These are phyloP conservation scores for Loxodonta africana DNA, from an alignment of 2,113 vertebrate species.

Conservation along the genomic window DNA sequence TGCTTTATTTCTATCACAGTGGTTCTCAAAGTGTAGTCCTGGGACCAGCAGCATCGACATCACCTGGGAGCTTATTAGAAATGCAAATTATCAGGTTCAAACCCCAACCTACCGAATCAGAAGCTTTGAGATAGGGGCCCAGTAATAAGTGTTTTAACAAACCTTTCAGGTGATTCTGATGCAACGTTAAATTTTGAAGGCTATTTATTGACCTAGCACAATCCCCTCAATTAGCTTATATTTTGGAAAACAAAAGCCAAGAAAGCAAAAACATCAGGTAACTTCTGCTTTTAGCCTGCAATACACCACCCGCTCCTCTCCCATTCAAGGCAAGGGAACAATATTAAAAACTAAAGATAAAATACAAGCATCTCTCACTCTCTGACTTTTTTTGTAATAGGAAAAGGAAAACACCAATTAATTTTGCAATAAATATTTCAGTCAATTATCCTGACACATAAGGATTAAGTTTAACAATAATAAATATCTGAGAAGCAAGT, in stretches of 20 bases:
- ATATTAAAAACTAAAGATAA: not conserved
- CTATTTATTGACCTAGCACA: not conserved
- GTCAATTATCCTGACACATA: not conserved
- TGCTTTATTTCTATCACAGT: not conserved
- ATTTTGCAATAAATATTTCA: not conserved
- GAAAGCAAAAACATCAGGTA: not conserved
- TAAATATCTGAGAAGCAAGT: not conserved
- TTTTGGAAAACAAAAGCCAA: not conserved
- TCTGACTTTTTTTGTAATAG: not conserved
- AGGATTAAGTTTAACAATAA: not conserved
- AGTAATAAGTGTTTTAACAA: not conserved
- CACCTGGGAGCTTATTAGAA: not conserved
- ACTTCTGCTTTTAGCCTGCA: not conserved
- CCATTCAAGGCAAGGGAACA: not conserved
- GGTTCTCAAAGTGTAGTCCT: not conserved
- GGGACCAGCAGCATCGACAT: not conserved
- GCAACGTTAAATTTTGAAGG: not conserved
- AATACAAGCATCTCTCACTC: not conserved
- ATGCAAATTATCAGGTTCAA: not conserved
- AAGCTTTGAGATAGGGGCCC: not conserved
- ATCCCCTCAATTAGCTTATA: not conserved
- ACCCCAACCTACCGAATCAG: not conserved
- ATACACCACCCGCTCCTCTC: not conserved
- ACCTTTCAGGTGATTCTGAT: not conserved
- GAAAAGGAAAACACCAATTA: not conserved